Evolutionary conservation across 2,888 invertebrate species (phyloP).

Genomic region (Mythimna albipuncta): DNA sequence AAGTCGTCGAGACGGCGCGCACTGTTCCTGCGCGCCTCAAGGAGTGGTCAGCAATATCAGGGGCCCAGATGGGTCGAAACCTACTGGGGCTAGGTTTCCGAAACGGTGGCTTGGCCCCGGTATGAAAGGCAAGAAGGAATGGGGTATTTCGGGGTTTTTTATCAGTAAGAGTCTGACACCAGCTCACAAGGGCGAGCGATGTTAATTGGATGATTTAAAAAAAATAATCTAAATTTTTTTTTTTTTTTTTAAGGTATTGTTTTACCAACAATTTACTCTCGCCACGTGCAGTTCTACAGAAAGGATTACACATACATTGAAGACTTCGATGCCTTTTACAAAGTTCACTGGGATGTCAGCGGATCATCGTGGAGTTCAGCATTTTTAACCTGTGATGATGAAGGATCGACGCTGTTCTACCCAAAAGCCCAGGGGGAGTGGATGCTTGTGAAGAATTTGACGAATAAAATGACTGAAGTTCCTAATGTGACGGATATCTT

Average conservation of each 20-base stretch:
- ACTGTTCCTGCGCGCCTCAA: too few species aligned
- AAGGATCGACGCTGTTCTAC: conserved; percentile 74
- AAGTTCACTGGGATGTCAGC: conserved; percentile 68
- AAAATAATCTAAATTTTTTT: background rate
- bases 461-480: conserved; percentile 34
- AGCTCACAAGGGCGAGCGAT: too few species aligned
- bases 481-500: conserved; percentile 69
- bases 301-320: conserved; percentile 73
- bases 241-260: conserved; percentile 52
- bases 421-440: conserved; percentile 69
- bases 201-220: too few species aligned
- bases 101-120: too few species aligned
- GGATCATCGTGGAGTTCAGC: conserved; percentile 66
- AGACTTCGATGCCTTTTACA: conserved; percentile 73
- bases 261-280: conserved; percentile 46
- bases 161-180: too few species aligned
- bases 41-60: too few species aligned
- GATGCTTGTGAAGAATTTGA: conserved; percentile 67
- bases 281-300: conserved; percentile 68
- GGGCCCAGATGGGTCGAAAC: too few species aligned
- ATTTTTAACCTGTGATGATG: conserved; percentile 71
- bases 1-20: too few species aligned
- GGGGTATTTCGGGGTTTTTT: too few species aligned
- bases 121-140: too few species aligned
- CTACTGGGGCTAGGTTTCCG: too few species aligned